A percentile compares a stretch with the other conserved stretches of the same genome.
phyloP scores from a whole-genome alignment of 2,888 invertebrate species.

The Luffia ferchaultella region DNA sequence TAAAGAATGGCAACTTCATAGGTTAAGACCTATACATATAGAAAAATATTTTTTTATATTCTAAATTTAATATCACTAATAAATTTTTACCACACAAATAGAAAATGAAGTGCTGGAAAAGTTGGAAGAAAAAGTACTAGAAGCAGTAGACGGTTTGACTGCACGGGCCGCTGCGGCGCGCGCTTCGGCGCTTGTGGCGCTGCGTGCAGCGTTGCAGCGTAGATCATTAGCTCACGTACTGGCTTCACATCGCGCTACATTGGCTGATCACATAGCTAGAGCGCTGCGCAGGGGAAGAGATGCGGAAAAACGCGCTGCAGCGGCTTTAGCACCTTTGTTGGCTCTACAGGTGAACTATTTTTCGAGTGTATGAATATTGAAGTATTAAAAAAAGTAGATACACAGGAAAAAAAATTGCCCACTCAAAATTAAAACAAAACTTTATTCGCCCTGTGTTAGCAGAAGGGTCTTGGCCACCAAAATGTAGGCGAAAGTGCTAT shows the following conservation, averaged over 20 bases:
- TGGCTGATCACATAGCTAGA: constrained; percentile 83
- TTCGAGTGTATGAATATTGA: background rate
- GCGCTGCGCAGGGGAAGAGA: constrained; percentile 85
- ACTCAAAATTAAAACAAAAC: no score
- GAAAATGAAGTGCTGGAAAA: constrained; percentile 68
- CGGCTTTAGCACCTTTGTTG: constrained; percentile 79
- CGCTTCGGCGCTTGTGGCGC: constrained; percentile 72
- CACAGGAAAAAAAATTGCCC: constrained; percentile 23
- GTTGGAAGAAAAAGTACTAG: constrained; percentile 88
- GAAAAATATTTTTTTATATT: background rate
- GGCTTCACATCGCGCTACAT: constrained; percentile 76
- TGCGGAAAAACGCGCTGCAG: constrained; percentile 84
- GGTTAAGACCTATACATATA: background rate
- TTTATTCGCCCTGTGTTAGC: no score
- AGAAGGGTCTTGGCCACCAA: no score
- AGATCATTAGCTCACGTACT: constrained; percentile 82
- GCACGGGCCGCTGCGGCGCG: constrained; percentile 90
- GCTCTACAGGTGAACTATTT: constrained; percentile 77
- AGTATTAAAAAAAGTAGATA: constrained; percentile 15
- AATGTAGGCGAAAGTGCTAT: no score
- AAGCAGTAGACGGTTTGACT: constrained; percentile 86
- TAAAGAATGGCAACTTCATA: background rate
- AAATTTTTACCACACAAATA: no score
- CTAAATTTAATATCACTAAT: background rate
- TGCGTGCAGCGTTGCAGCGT: constrained; percentile 78